Base-by-base conservation (phyloP, 2,797 vertebrate species). In the Heterohyrax brucei region DNA sequence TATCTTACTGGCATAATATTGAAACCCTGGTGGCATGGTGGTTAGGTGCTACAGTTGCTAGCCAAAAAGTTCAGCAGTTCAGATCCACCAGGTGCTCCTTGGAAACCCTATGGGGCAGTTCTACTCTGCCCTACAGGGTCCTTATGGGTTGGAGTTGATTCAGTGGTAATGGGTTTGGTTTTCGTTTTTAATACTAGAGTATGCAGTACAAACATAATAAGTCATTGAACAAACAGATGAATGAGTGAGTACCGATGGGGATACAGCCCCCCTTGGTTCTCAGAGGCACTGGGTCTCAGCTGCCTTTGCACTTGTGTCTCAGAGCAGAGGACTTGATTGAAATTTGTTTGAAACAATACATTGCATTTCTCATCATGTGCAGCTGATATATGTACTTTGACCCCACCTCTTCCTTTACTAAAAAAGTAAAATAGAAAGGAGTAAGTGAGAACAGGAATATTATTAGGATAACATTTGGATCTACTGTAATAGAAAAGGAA, bases 401-500 rank as follows among this genome's bases (percentile, higher is more conserved):
- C 30, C 50, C 59, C 33, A 86, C 30, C 21, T 13, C 39, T 79
- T 76, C 30, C 44, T 61, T 90, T 46, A 56, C 75, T 83, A 46
- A 70, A 86, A 95, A 14, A 75, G 2, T 44, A 46, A 91, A 92
- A 64, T 81, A 75, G 66, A 93, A 91, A 81, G 10, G 22, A 73
- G 80, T 56, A n/a, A 78, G 61, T 75, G 61, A 92, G 66, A 94
- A 73, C 50, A 44, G 6, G 30, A 44, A 62, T n/a, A 61, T 70
- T 53, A 50, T 33, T 83, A 33, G 88, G 91, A 39, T 19, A 87
- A 46, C 33, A 78, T 70, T 80, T 28, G 24, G 78, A 91, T 95
- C n/a, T 16, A 44, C 50, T 46, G 7, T 89, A 77, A 50, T 66
- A 61, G 50, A 24, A 46, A 86, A 87, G 87, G 10, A 70, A 79